These are phyloP conservation scores for Pollachius pollachius DNA, from an alignment of 2,113 vertebrate genomes.

Conservation along the genomic window DNA sequence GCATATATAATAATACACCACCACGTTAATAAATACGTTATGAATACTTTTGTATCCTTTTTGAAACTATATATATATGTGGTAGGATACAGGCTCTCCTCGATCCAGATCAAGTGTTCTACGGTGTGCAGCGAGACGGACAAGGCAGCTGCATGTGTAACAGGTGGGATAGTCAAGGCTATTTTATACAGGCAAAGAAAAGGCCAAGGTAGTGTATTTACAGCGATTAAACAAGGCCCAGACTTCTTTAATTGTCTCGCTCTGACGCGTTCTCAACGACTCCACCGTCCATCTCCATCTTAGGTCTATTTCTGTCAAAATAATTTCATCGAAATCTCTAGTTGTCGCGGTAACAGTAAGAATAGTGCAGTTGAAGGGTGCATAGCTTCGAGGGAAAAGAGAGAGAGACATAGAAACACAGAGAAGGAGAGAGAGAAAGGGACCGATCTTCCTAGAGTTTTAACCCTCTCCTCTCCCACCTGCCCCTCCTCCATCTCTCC, in stretches of 20 bases:
- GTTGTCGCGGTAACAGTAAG: conserved; percentile 37
- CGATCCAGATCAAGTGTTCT: conserved; percentile 59
- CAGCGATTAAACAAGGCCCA: conserved; percentile 33
- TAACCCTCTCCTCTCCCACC: conserved; percentile 4
- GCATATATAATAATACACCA: conserved; percentile 26
- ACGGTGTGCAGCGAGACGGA: conserved; percentile 53
- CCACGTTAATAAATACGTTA: too few species aligned
- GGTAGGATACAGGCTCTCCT: conserved; percentile 17
- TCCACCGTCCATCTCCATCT: neutral
- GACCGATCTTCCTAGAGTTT: conserved; percentile 2
- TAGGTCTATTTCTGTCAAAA: conserved; percentile 4
- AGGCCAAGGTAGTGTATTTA: conserved; percentile 51
- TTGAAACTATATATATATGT: conserved; percentile 29
- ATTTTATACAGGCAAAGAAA: conserved; percentile 30
- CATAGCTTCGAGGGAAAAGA: conserved; percentile 54
- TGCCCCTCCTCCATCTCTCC: neutral
- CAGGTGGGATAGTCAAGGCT: conserved; percentile 46
- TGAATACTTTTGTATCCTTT: conserved; percentile 7
- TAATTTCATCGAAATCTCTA: conserved; percentile 4
- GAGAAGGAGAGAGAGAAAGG: conserved; percentile 39
- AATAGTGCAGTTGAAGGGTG: conserved; percentile 50
- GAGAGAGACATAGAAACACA: conserved; percentile 29
- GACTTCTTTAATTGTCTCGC: conserved; percentile 9
- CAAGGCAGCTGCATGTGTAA: conserved; percentile 32
- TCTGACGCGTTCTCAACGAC: neutral